Percentiles rank a stretch among this genome's conserved stretches.
These are phyloP conservation scores for Smittia aterrima DNA, from an alignment of 2,888 invertebrate species.

Conservation along the genomic window DNA sequence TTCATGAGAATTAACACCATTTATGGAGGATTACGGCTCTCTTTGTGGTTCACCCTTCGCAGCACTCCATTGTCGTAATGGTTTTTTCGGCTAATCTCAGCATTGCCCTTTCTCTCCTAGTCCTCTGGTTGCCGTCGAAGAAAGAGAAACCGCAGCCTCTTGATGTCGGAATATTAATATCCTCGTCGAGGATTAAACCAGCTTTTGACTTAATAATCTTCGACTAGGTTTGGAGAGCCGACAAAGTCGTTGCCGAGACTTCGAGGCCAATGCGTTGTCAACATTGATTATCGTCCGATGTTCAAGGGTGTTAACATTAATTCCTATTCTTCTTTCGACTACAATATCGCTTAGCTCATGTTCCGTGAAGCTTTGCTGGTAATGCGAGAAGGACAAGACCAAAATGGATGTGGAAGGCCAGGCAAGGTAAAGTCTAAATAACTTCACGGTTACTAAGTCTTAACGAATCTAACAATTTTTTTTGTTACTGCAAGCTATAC, in stretches of 20 bases:
- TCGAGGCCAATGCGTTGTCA: neutral
- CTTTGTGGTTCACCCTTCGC: neutral
- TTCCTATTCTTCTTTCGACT: neutral
- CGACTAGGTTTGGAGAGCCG: too few relatives aligned
- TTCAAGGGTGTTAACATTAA: neutral
- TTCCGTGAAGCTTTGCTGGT: too few relatives aligned
- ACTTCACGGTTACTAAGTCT: neutral
- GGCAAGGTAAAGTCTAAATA: neutral
- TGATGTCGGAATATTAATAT: neutral
- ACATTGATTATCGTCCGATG: neutral
- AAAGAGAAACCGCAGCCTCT: neutral
- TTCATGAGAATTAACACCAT: neutral
- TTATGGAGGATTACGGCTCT: neutral
- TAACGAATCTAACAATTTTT: neutral
- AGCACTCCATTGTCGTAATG: neutral
- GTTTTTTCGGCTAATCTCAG: conserved; percentile 3
- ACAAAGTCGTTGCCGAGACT: too few relatives aligned
- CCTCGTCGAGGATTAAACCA: too few relatives aligned
- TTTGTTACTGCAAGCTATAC: too few relatives aligned
- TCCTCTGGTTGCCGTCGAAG: neutral
- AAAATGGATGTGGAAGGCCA: neutral
- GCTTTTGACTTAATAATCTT: too few relatives aligned
- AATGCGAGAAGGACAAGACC: too few relatives aligned
- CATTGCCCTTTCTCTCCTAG: neutral
- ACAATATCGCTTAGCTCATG: too few relatives aligned